A percentile compares a stretch with the other conserved stretches of the same genome.
Evolutionary conservation across 2,797 vertebrate species (phyloP).

Genomic region (Siniperca obscura): DNA sequence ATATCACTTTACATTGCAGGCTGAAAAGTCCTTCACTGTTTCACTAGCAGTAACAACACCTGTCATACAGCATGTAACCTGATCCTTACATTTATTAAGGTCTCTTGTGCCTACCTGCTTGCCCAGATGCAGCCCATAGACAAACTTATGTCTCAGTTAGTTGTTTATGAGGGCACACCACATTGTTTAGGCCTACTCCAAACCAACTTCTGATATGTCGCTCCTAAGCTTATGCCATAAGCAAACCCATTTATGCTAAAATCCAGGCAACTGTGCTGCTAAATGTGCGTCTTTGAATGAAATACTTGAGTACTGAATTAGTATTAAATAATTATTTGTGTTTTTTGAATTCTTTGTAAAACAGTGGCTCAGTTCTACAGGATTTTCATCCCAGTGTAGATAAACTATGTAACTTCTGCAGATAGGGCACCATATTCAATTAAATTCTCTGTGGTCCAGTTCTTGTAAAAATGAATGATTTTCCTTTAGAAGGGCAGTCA

Average conservation of each 20-base stretch:
- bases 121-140: not conserved
- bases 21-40: not conserved
- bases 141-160: not conserved
- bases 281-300: slow-evolving; percentile 6
- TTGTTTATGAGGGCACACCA: no score
- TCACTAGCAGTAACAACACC: not conserved
- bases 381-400: not conserved
- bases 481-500: not conserved
- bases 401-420: not conserved
- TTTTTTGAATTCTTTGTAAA: not conserved
- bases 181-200: not conserved
- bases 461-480: not conserved
- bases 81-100: not conserved
- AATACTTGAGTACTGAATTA: slow-evolving; percentile 14
- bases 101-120: slow-evolving; percentile 16
- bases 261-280: slow-evolving; percentile 8
- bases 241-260: not conserved
- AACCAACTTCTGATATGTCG: not conserved
- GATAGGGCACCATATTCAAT: not conserved
- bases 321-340: slow-evolving; percentile 11
- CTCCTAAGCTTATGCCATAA: no score
- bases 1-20: not conserved
- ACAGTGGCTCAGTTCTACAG: not conserved
- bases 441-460: not conserved
- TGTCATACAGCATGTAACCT: not conserved